Conservation (phyloP, 2,888 invertebrate genomes). For the Leucoma salicis region DNA sequence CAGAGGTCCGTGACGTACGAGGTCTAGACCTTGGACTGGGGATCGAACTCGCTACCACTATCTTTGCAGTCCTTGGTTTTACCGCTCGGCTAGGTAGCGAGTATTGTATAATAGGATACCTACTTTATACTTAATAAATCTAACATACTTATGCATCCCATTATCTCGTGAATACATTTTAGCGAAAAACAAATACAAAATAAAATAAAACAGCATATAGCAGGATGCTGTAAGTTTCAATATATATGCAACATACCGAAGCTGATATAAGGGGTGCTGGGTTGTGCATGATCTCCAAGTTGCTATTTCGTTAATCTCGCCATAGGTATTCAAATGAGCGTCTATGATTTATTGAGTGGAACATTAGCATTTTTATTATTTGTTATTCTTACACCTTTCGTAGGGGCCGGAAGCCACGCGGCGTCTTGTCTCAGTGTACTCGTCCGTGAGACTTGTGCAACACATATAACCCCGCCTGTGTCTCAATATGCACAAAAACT, state of each 20-base stretch:
- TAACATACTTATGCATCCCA: no score
- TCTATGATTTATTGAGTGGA: slow-evolving; percentile 83
- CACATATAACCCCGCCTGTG: slow-evolving; percentile 55
- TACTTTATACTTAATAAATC: no score
- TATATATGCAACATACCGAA: slow-evolving; percentile 31
- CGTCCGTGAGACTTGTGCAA: slow-evolving; percentile 74
- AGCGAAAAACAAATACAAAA: slow-evolving; percentile 4
- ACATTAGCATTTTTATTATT: slow-evolving; percentile 83
- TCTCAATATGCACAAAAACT: slow-evolving; percentile 56
- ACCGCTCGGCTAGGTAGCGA: no score
- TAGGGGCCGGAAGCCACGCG: slow-evolving; percentile 80
- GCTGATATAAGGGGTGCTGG: slow-evolving; percentile 45
- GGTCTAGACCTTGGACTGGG: no score
- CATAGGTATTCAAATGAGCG: slow-evolving; percentile 80
- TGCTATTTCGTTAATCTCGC: slow-evolving; percentile 75
- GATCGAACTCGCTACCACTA: no score
- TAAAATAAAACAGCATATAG: slow-evolving; percentile 49
- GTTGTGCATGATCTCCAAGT: slow-evolving; percentile 40
- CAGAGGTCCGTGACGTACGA: no score
- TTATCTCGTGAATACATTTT: neutral
- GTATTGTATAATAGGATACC: no score
- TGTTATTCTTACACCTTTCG: slow-evolving; percentile 81
- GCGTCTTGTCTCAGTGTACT: slow-evolving; percentile 76
- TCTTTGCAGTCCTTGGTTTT: no score
- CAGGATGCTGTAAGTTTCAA: slow-evolving; percentile 57